A percentile compares a stretch with the other conserved stretches of the same genome.
phyloP scores from a whole-genome alignment of 2,888 invertebrate species.

The Tetheella fluctuosa region DNA sequence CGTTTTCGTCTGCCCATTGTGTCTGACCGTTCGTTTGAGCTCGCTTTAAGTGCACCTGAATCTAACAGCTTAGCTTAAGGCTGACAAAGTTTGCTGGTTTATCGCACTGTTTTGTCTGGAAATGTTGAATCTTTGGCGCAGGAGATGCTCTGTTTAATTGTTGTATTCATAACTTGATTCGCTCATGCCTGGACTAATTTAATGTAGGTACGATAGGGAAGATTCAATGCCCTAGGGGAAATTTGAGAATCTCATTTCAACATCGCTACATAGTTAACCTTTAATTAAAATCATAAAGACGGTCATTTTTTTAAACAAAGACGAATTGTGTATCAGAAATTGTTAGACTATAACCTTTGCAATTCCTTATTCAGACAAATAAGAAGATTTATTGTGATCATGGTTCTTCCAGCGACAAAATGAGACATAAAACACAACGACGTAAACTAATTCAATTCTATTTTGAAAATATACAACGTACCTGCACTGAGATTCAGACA shows the following conservation, averaged over 20 bases:
- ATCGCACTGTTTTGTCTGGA: constrained; percentile 2
- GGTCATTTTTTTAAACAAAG: constrained; percentile 24
- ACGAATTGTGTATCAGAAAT: constrained; percentile 23
- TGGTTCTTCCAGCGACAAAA: neutral
- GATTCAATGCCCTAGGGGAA: neutral
- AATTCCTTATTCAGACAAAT: constrained; percentile 3
- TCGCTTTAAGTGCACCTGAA: constrained; percentile 12
- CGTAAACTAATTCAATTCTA: neutral
- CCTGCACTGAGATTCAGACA: neutral
- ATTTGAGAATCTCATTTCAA: neutral
- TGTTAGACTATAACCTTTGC: neutral
- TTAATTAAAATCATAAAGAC: constrained; percentile 31
- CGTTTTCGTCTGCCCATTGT: constrained; percentile 25
- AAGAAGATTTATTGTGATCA: neutral
- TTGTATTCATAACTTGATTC: neutral
- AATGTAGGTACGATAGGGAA: neutral
- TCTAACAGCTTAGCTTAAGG: constrained; percentile 5
- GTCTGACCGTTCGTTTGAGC: constrained; percentile 19
- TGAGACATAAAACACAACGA: neutral
- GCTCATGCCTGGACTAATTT: neutral
- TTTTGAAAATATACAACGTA: neutral
- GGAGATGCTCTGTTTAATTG: neutral
- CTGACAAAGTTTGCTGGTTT: neutral
- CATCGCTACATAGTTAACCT: constrained; percentile 14
- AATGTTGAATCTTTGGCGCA: neutral